Conservation (phyloP, 2,797 vertebrate genomes). For the Neosalanx taihuensis region DNA sequence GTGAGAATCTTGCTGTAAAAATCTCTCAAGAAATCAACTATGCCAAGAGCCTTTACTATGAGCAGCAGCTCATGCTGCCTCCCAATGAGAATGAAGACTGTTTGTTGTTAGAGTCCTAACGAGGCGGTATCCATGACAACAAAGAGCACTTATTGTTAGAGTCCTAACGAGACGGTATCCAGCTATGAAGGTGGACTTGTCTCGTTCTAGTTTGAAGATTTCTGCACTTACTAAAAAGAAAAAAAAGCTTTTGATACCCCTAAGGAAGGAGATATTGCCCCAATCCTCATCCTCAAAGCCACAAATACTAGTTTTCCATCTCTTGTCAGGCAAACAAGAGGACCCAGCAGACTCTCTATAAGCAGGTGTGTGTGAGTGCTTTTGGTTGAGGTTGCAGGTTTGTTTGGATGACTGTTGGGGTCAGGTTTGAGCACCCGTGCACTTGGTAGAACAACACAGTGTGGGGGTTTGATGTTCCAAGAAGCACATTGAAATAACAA, state of each 20-base stretch:
- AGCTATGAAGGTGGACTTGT: conserved; percentile 3
- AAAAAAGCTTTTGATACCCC: neutral
- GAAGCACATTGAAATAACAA: conserved; percentile 50
- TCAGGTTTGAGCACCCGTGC: neutral
- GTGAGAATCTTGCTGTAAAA: conserved; percentile 87
- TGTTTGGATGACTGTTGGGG: neutral
- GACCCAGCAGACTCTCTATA: conserved; percentile 16
- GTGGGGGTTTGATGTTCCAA: conserved; percentile 19
- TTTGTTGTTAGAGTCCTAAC: conserved; percentile 86
- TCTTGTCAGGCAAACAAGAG: neutral
- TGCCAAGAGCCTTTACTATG: conserved; percentile 98
- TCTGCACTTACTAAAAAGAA: neutral
- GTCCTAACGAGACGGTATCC: conserved; percentile 64
- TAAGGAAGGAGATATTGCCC: neutral
- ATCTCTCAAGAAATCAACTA: conserved; percentile 98
- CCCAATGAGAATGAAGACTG: conserved; percentile 83
- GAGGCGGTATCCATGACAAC: no score
- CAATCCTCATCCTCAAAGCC: neutral
- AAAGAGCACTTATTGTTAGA: conserved; percentile 87
- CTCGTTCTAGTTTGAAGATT: conserved; percentile 1
- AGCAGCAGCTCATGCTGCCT: conserved; percentile 96
- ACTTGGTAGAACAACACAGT: conserved; percentile 8
- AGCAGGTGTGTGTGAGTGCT: conserved; percentile 11
- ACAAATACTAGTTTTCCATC: neutral
- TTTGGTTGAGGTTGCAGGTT: neutral